Conservation (phyloP, 2,797 vertebrate genomes). For the Sebastes hopkinsi region DNA sequence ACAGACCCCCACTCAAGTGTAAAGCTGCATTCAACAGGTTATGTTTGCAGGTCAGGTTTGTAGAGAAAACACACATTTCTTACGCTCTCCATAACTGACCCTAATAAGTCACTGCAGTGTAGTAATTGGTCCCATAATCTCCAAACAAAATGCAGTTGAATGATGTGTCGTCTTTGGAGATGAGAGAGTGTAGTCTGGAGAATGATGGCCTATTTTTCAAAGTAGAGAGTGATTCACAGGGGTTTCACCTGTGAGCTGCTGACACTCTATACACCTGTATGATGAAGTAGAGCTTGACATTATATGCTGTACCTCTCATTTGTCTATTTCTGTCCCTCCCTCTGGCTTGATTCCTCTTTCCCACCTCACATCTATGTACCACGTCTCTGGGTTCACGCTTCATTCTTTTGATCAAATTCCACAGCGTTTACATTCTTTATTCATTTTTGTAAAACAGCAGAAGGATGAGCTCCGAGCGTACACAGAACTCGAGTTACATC, state of each 20-base stretch:
- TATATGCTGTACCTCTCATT: conserved; percentile 15
- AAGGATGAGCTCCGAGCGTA: not conserved
- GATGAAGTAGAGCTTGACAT: not conserved
- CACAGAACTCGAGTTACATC: not conserved
- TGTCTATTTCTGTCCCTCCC: conserved; percentile 17
- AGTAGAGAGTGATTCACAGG: conserved; percentile 34
- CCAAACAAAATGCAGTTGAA: conserved; percentile 31
- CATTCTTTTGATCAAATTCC: not conserved
- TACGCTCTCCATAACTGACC: conserved; percentile 7
- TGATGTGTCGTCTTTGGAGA: conserved; percentile 19
- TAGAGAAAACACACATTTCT: not conserved
- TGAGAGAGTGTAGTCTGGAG: conserved; percentile 2
- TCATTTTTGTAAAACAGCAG: not conserved
- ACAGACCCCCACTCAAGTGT: too few relatives aligned
- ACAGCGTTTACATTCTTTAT: not conserved
- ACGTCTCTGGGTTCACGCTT: not conserved
- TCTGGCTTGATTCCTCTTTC: conserved; percentile 1
- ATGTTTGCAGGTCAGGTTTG: not conserved
- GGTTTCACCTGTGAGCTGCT: conserved; percentile 10
- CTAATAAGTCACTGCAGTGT: conserved; percentile 20
- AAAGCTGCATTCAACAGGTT: not conserved
- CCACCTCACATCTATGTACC: not conserved
- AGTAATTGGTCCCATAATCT: conserved; percentile 37
- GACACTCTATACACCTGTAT: conserved; percentile 5
- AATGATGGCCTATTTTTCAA: conserved; percentile 43